A percentile compares a stretch with the other conserved stretches of the same genome.
Conservation (phyloP, 2,113 vertebrate genomes). For the Cyanocitta stelleri region DNA sequence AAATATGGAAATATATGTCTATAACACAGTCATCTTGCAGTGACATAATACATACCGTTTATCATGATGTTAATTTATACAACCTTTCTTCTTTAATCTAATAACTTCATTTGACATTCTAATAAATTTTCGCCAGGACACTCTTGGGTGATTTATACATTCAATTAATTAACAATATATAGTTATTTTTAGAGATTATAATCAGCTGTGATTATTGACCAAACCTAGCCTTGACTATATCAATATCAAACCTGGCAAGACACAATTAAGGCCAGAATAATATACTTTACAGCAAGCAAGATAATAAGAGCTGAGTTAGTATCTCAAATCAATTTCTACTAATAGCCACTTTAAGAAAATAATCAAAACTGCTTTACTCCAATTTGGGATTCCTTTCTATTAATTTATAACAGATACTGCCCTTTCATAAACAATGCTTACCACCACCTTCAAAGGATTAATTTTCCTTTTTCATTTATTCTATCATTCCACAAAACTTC, state of each 20-base stretch:
- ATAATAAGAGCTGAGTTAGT: neutral
- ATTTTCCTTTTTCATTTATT: neutral
- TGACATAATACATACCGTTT: neutral
- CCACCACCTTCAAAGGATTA: neutral
- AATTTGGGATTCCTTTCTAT: neutral
- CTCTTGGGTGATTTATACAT: neutral
- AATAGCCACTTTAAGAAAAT: neutral
- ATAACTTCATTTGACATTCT: neutral
- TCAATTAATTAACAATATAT: neutral
- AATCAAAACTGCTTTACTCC: neutral
- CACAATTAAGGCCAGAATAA: neutral
- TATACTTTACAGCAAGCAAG: neutral
- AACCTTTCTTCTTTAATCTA: neutral
- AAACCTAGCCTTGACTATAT: neutral
- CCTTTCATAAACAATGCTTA: neutral
- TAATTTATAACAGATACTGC: neutral
- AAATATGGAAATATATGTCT: neutral
- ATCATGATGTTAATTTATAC: neutral
- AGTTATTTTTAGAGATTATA: neutral
- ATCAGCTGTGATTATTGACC: neutral
- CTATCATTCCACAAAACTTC: neutral
- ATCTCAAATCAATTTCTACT: conserved; percentile 33
- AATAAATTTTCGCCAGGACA: neutral
- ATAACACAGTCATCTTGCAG: neutral
- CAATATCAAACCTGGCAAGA: neutral